Conservation (phyloP, 2,888 invertebrate species). For the Psylliodes chrysocephalus region DNA sequence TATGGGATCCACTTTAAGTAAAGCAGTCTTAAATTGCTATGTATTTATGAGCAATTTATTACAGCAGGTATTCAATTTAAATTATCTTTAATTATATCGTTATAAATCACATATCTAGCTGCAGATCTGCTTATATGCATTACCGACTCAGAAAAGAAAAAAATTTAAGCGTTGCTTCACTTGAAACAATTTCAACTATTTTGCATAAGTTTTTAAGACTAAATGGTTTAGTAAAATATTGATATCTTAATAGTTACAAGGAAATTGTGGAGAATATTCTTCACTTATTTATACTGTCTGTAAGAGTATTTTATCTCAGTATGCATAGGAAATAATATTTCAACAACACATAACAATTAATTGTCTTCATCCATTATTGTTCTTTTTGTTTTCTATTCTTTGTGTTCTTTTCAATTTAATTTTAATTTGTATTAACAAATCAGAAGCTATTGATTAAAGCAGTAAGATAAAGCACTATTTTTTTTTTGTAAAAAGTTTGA, state of each 20-base stretch:
- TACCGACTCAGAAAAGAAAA: conserved; percentile 26
- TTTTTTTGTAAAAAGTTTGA: no score
- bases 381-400: no score
- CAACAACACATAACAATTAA: no score
- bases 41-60: conserved; percentile 40
- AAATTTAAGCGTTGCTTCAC: not conserved
- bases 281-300: no score
- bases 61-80: conserved; percentile 40
- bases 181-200: conserved; percentile 3
- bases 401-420: no score
- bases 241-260: conserved; percentile 23
- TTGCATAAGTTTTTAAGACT: conserved; percentile 1
- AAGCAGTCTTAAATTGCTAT: conserved; percentile 37
- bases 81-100: conserved; percentile 45
- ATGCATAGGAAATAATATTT: no score
- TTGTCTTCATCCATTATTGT: no score
- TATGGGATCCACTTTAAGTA: conserved; percentile 34
- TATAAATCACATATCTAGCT: conserved; percentile 40
- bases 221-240: conserved; percentile 10
- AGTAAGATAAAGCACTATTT: no score
- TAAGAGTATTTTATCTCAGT: not conserved
- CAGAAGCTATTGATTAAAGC: no score
- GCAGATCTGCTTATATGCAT: conserved; percentile 31
- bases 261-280: conserved; percentile 3
- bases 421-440: no score